Base-by-base conservation (phyloP, 1,140 invertebrate genomes). In the Penaeus chinensis region DNA sequence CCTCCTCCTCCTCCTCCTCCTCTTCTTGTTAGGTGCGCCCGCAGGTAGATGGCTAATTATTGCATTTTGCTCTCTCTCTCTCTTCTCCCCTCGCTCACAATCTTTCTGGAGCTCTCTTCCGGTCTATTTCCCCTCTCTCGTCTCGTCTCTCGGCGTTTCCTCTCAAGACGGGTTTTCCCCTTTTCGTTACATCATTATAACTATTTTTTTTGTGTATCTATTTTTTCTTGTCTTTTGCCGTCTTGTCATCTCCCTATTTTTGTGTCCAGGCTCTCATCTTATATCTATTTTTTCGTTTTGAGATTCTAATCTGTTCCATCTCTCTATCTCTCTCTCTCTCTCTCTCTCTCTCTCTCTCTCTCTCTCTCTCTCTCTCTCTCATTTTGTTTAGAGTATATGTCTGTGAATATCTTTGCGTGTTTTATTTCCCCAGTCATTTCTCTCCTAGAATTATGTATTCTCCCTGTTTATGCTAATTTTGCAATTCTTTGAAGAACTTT, bases 261-360 rank as follows among this genome's bases (percentile, higher is more conserved):
- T 71, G 27, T 77, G 27, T 77, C 19, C 37, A 42, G 37, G 37
- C 37, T 42, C 37, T 42, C 7, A 42, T 42, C 4, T 42, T 42
- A 1, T 42, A 42, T 42, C 37, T 42, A 42, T 42, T 7, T 42
- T 76, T 10, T 76, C 27, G 5, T 18, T 76, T 27, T 76, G 22
- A 32, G 5, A 32, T n/a, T 77, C 16, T 24, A 20, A n/a, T 37
- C 37, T 27, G 22, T 27, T n/a, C 74, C 74, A 37, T 77, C 74
- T 77, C 74, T 77, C 74, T 77, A 4, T 77, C 74, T 77, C 78
- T 80, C 54, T 61, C 78, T 80, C 54, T 47, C 37, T 80, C 78
- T 61, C 54, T 80, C 54, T 80, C 78, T 47, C 37, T 32, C 63
- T 32, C 47, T 63, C 27, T 47, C 81, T 20, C 60, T 47, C 81